A percentile compares a stretch with the other conserved stretches of the same genome.
phyloP scores from a whole-genome alignment of 2,888 invertebrate genomes.

The Odontomyia ornata region DNA sequence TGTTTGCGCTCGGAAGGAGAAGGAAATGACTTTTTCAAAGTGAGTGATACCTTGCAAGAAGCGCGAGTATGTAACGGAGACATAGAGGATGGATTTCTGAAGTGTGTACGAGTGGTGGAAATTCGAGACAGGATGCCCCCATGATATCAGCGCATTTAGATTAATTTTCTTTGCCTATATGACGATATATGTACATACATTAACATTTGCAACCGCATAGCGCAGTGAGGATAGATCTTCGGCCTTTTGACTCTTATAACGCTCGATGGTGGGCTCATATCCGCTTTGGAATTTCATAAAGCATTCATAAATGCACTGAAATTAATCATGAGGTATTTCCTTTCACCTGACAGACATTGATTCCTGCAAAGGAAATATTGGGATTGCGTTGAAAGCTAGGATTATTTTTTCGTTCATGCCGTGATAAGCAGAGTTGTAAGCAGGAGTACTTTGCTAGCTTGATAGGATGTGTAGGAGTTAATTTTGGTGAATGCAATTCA shows the following conservation, averaged over 20 bases:
- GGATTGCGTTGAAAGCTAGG: too few species aligned
- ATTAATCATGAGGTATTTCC: conserved; percentile 50
- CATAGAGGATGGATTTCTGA: conserved; percentile 38
- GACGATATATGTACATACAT: not conserved
- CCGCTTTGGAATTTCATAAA: conserved; percentile 46
- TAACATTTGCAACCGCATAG: not conserved
- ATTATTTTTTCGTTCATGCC: too few species aligned
- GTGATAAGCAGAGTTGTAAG: too few species aligned
- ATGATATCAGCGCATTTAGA: not conserved
- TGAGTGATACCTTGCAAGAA: conserved; percentile 6
- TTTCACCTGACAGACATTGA: conserved; percentile 43
- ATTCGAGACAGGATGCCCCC: not conserved
- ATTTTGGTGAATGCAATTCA: too few species aligned
- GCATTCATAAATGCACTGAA: conserved; percentile 49
- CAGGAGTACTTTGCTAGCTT: too few species aligned
- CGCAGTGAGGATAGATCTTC: not conserved
- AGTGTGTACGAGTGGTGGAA: conserved; percentile 9
- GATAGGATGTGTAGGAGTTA: too few species aligned
- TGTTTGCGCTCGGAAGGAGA: conserved; percentile 8
- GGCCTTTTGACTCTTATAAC: conserved; percentile 25
- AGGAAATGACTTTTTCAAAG: conserved; percentile 47
- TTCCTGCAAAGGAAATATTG: too few species aligned
- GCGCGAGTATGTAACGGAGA: conserved; percentile 10
- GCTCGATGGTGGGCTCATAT: conserved; percentile 46
- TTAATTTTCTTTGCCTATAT: conserved; percentile 21